A percentile compares a stretch with the other conserved stretches of the same genome.
phyloP scores from a whole-genome alignment of 2,888 invertebrate species.

The Sinotaia quadrata region DNA sequence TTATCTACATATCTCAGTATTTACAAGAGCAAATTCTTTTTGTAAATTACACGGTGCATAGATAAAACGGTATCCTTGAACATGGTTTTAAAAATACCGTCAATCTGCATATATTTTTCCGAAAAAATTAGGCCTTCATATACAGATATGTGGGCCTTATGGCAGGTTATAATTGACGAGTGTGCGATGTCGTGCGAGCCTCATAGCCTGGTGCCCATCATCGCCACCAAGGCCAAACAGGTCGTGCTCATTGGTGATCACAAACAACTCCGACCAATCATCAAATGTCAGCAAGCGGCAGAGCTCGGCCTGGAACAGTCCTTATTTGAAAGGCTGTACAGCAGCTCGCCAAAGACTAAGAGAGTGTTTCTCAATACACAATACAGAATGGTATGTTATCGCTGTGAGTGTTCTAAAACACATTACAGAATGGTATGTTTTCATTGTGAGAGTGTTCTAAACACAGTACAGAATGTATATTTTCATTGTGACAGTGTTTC shows the following conservation, averaged over 20 bases:
- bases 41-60: too few species aligned
- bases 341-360: slow-evolving; percentile 17
- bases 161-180: slow-evolving; percentile 64
- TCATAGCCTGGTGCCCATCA: slow-evolving; percentile 59
- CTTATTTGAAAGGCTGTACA: slow-evolving; percentile 53
- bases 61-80: too few species aligned
- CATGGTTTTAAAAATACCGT: too few species aligned
- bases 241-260: slow-evolving; percentile 68
- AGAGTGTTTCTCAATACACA: slow-evolving; percentile 53
- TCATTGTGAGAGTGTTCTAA: too few species aligned
- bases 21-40: too few species aligned
- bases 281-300: slow-evolving; percentile 48
- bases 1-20: too few species aligned
- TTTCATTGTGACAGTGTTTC: too few species aligned
- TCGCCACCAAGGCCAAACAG: slow-evolving; percentile 42
- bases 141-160: too few species aligned
- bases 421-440: too few species aligned
- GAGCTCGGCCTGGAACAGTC: slow-evolving; percentile 54
- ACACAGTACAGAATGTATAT: too few species aligned
- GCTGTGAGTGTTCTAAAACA: not conserved
- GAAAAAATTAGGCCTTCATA: too few species aligned
- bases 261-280: slow-evolving; percentile 64
- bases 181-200: slow-evolving; percentile 67
- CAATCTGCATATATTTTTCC: too few species aligned
- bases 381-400: slow-evolving; percentile 62